A percentile compares a stretch with the other conserved stretches of the same genome.
These are phyloP conservation scores for Sebastes kiyomatsui DNA, from an alignment of 2,797 vertebrate genomes.

Conservation along the genomic window DNA sequence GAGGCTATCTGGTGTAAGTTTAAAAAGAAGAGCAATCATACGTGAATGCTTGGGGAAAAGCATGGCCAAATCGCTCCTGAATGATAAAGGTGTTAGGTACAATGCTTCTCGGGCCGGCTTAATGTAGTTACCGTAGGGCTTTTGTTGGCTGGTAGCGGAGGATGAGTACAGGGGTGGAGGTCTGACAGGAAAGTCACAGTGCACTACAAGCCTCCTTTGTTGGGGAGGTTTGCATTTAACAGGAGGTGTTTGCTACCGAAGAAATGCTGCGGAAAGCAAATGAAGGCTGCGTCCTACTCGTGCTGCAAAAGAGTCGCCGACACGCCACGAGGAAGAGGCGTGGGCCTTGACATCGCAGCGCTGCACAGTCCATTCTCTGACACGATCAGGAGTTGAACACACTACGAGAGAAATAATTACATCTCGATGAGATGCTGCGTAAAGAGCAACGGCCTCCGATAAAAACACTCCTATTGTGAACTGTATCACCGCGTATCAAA, in stretches of 20 bases:
- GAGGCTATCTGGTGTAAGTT: slow-evolving; percentile 36
- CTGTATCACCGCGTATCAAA: not conserved
- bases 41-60: slow-evolving; percentile 67
- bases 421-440: not conserved
- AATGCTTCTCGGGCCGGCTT: slow-evolving; percentile 77
- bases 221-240: slow-evolving; percentile 25
- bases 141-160: slow-evolving; percentile 68
- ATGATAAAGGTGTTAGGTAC: slow-evolving; percentile 73
- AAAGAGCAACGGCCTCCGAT: not conserved
- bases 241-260: not conserved
- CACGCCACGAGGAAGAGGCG: not conserved
- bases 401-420: not conserved
- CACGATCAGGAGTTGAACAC: not conserved
- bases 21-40: slow-evolving; percentile 66
- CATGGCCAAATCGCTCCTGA: slow-evolving; percentile 74
- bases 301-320: not conserved
- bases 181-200: slow-evolving; percentile 57
- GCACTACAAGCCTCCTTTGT: slow-evolving; percentile 67
- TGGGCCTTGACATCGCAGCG: not conserved
- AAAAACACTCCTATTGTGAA: not conserved
- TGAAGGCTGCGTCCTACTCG: not conserved
- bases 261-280: not conserved
- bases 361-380: not conserved
- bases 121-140: slow-evolving; percentile 75
- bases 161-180: slow-evolving; percentile 65